Base-by-base conservation (phyloP, 2,113 vertebrate species). In the Lontra canadensis region DNA sequence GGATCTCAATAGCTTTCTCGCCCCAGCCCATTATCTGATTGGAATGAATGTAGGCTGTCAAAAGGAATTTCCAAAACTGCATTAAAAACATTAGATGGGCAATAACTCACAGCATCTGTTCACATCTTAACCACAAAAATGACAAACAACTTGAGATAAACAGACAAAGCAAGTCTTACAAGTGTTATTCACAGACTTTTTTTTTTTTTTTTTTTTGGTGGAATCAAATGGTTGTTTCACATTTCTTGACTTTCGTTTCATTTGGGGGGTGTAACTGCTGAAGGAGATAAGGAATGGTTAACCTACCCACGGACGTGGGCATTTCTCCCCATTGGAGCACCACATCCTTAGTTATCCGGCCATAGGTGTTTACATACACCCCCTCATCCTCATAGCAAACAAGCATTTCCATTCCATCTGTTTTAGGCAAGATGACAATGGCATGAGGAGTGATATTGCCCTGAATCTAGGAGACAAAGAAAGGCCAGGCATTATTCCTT, bases 21-120 rank as follows among this genome's bases (percentile, higher is more conserved):
- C 99, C 99, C 99, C 99, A 99, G 98, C 99, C 99, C 99, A 99
- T 99, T 99, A 99, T 99, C 99, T 99, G 99, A 99, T 99, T 99
- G 99, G 99, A 99, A 99, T 99, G 99, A 99, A 99, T 99, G 99
- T 99, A 99, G 98, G 99, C 99, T 99, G 99, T 98, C 98, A 98
- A 98, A 99, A 98, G 97, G 95, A 98, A 98, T 25, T 5, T 98
- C 98, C 98, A 98, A 98, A 98, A 97, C 97, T 89, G 98, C 97
- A 98, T 99, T 98, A 98, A 95, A 98, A 97, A 98, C 26, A 91
- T 95, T 96, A 93, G 97, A 78, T 93, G 90, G 98, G 97, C 92
- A 98, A 97, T 82, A 94, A 93, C 90, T 96, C 97, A 97, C 2
- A 55, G 96, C 93, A 98, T 98, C 95, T 97, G 97, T 97, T 98